Evolutionary conservation across 2,113 vertebrate genomes (phyloP).

Genomic region (Cricetomys ansorgei): DNA sequence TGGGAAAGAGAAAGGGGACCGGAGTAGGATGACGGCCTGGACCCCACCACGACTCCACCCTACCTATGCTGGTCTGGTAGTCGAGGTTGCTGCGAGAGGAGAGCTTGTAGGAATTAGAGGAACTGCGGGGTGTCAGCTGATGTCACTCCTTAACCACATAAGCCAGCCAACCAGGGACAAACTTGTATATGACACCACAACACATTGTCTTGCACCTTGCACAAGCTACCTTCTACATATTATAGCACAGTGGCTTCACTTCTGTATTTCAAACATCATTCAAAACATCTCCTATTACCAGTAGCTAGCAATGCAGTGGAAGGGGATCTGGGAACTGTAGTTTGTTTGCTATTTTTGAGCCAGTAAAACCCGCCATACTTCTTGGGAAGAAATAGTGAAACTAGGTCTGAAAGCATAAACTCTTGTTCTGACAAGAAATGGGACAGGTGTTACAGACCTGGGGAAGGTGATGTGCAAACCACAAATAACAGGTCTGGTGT

Average conservation of each 20-base stretch:
- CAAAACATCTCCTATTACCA: not conserved
- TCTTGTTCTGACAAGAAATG: not conserved
- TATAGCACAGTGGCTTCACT: not conserved
- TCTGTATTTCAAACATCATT: not conserved
- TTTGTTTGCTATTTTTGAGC: not conserved
- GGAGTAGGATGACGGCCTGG: not conserved
- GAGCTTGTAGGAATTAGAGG: not conserved
- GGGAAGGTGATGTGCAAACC: not conserved
- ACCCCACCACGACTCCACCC: not conserved
- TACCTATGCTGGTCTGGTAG: not conserved
- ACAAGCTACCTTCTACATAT: not conserved
- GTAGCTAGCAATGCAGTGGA: not conserved
- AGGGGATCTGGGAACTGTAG: not conserved
- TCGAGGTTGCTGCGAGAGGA: not conserved
- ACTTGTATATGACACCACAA: not conserved
- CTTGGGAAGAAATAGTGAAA: not conserved
- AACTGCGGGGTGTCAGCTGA: not conserved
- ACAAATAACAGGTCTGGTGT: not conserved
- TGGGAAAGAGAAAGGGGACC: not conserved
- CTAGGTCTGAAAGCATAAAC: not conserved
- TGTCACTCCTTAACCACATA: not conserved
- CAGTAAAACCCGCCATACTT: not conserved
- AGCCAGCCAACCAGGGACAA: not conserved
- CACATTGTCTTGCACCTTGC: not conserved
- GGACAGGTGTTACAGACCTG: not conserved